These are phyloP conservation scores for Ornithoptera priamus DNA, from an alignment of 2,888 invertebrate genomes.

Conservation along the genomic window DNA sequence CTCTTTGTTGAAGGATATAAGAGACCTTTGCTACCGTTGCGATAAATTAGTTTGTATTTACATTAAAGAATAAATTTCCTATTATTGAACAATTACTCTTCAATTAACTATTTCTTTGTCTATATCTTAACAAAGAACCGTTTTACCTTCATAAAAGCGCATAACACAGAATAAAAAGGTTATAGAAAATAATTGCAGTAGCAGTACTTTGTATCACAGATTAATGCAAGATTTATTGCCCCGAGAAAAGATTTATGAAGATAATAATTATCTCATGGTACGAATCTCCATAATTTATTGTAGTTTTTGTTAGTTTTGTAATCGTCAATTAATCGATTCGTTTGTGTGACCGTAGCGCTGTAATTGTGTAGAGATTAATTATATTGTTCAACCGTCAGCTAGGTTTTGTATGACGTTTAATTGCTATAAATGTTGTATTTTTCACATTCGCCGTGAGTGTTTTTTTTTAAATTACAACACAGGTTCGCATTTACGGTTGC, in stretches of 20 bases:
- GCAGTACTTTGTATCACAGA: not conserved
- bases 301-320: conserved; percentile 4
- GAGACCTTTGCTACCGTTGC: too few relatives aligned
- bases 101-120: too few relatives aligned
- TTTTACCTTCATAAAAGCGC: not conserved
- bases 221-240: not conserved
- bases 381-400: conserved; percentile 61
- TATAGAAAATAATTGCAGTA: not conserved
- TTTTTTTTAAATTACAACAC: conserved; percentile 65
- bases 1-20: too few relatives aligned
- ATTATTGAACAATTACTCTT: not conserved
- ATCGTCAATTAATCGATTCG: conserved; percentile 45
- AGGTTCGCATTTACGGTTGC: conserved; percentile 75
- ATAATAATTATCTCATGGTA: conserved; percentile 4
- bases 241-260: not conserved
- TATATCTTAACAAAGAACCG: too few relatives aligned
- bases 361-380: conserved; percentile 61
- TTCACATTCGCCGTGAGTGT: conserved; percentile 70
- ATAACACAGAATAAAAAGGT: not conserved
- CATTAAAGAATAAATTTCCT: not conserved
- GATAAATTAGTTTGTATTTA: not conserved
- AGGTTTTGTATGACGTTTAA: conserved; percentile 66
- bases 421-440: conserved; percentile 73
- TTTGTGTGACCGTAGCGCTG: conserved; percentile 44
- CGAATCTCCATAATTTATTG: conserved; percentile 9